Base-by-base conservation (phyloP, 2,113 vertebrate species). In the Nerophis lumbriciformis region DNA sequence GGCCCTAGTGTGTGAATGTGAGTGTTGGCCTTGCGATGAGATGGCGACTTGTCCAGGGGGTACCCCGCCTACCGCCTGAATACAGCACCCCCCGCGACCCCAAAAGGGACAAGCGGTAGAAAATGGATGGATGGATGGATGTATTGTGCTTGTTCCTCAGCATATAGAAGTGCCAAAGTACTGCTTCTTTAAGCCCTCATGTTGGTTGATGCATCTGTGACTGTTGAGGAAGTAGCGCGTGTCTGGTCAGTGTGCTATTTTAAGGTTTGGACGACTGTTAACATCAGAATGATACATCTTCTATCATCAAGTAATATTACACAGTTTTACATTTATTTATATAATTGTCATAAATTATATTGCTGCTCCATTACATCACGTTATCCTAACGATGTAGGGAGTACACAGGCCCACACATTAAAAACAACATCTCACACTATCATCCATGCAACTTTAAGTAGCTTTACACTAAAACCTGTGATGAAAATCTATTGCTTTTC, bases 401-500 rank as follows among this genome's bases (percentile, higher is more conserved):
- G 6, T 16, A 8, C 15, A 37, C 54, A 59, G 16, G 5, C 39
- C 65, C 35, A 57, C 39, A 42, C 6, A 64, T 47, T 45, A 11
- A 45, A 45, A 45, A 39, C 28, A 55, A n/a, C 37, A n/a, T 6
- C 48, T 50, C 16, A 50, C 16, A 50, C 5, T 47, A 9, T 51
- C 5, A 50, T 51, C 28, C 2, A 21, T 53, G 21, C 28, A 6
- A 28, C 14, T 6, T 38, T 47, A 12, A 48, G 7, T n/a, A 6
- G 42, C 14, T 16, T 65, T 13, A 62, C 72, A 61, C 58, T 66
- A 44, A 72, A 78, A 78, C 55, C 42, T 19, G 60, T 63, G 66
- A 77, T 75, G 59, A 68, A 74, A 84, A 76, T 76, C 62, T 78
- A 63, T 53, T 47, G 59, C 64, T 75, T 53, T 72, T 54, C 48